Evolutionary conservation across 2,797 vertebrate genomes (phyloP), one percentile per base, ranked within the genome.

Genomic region (Trachops cirrhosus): DNA sequence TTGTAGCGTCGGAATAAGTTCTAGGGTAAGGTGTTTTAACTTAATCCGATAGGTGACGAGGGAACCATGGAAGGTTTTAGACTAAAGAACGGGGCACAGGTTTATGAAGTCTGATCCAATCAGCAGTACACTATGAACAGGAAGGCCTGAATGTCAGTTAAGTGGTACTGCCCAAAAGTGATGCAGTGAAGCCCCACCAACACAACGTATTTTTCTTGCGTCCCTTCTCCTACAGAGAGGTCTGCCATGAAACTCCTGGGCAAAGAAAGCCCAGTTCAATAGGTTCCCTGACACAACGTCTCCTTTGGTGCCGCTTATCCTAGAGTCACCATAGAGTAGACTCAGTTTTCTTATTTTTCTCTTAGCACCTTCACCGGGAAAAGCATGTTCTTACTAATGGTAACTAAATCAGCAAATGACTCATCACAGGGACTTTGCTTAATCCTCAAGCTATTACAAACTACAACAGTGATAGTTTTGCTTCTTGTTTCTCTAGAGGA

Each of bases 401-500:
- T 32, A 86, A 91, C 6, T 52, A 52, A 39, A 89, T 77, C 78
- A 95, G 67, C 67, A 92, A 87, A 57, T 71, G 68, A 88, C 71
- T 89, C 24, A 0, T 32, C 64, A 74, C 9, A 70, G 70, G n/a
- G 67, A 46, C 15, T 86, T 52, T 80, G 50, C 26, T 96, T 77
- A 88, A 78, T 78, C 50, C n/a, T 41, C 54, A 68, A 89, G 8
- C 67, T 89, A 92, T 48, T 62, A 26, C 14, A 77, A 86, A 41
- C n/a, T 89, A 5, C 26, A 77, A 44, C 52, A 87, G 26, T 87
- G 68, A 85, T 34, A 91, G 41, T 77, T 90, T 83, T 94, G 80
- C 44, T 93, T 10, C 67, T 89, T 52, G 48, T 93, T 89, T 37
- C 77, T 75, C 44, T 46, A 16, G 21, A 89, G 32, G 16, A 70